phyloP scores from a whole-genome alignment of 2,888 invertebrate species.

The Aelia acuminata region DNA sequence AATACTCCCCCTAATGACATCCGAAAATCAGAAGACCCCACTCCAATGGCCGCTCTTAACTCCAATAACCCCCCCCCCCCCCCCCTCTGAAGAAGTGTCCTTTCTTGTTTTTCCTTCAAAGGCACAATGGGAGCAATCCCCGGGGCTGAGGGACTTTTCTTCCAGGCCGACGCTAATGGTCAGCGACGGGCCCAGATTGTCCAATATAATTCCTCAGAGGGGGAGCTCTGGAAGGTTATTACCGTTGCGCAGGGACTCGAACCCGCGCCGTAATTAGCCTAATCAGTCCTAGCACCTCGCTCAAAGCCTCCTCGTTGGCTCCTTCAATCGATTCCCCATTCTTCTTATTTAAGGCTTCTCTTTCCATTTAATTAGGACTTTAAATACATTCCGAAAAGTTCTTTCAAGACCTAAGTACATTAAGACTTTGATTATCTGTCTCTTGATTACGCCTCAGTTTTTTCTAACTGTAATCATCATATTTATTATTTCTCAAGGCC shows the following conservation, averaged over 20 bases:
- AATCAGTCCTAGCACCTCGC: background rate
- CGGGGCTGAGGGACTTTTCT: conserved; percentile 31
- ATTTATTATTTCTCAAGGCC: too few relatives aligned
- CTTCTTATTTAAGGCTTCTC: background rate
- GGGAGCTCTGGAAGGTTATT: background rate
- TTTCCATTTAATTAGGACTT: background rate
- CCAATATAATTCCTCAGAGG: background rate
- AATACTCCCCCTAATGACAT: background rate
- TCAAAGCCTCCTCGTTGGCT: background rate
- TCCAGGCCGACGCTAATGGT: background rate
- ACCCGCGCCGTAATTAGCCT: background rate
- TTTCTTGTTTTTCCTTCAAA: conserved; percentile 41
- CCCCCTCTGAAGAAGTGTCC: background rate
- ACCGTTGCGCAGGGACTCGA: background rate
- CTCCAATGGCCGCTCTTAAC: background rate
- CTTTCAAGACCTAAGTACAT: too few relatives aligned
- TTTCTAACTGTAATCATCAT: too few relatives aligned
- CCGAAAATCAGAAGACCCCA: background rate
- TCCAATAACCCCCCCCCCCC: background rate
- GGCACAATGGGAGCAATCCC: conserved; percentile 28
- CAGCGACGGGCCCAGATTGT: background rate
- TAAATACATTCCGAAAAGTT: too few relatives aligned
- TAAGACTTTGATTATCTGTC: too few relatives aligned
- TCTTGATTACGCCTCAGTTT: too few relatives aligned
- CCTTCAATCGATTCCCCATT: background rate